A percentile compares a stretch with the other conserved stretches of the same genome.
phyloP scores from a whole-genome alignment of 2,888 invertebrate genomes.

The Calameuta filiformis region DNA sequence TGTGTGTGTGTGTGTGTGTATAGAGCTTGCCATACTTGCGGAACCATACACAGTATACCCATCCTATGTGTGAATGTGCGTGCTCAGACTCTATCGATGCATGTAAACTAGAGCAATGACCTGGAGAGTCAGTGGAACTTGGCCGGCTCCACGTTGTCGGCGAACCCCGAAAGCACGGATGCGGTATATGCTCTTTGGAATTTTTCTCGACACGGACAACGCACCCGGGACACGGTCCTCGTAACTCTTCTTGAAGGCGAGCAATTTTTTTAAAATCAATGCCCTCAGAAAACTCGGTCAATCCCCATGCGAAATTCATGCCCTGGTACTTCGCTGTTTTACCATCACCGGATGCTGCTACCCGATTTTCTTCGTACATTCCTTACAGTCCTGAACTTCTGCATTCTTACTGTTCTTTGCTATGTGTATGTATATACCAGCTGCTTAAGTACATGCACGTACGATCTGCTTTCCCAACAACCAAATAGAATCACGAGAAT shows the following conservation, averaged over 20 bases:
- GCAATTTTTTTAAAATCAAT: background rate
- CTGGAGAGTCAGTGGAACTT: constrained; percentile 48
- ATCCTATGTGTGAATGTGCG: constrained; percentile 27
- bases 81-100: constrained; percentile 21
- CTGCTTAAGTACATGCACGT: background rate
- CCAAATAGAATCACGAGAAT: background rate
- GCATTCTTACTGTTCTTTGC: background rate
- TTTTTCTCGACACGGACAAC: background rate
- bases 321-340: background rate
- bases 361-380: background rate
- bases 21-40: background rate
- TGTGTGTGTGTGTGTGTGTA: background rate
- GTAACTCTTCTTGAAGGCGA: background rate
- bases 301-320: background rate
- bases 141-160: constrained; percentile 56
- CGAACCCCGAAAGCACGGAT: constrained; percentile 34
- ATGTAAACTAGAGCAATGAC: constrained; percentile 59
- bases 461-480: background rate
- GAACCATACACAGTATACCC: background rate
- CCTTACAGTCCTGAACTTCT: background rate
- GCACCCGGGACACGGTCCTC: background rate
- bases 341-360: background rate
- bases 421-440: background rate
- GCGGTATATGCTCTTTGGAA: background rate
- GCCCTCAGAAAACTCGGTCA: background rate